These are phyloP conservation scores for Mellilla xanthometata DNA, from an alignment of 2,888 invertebrate genomes.

Conservation along the genomic window DNA sequence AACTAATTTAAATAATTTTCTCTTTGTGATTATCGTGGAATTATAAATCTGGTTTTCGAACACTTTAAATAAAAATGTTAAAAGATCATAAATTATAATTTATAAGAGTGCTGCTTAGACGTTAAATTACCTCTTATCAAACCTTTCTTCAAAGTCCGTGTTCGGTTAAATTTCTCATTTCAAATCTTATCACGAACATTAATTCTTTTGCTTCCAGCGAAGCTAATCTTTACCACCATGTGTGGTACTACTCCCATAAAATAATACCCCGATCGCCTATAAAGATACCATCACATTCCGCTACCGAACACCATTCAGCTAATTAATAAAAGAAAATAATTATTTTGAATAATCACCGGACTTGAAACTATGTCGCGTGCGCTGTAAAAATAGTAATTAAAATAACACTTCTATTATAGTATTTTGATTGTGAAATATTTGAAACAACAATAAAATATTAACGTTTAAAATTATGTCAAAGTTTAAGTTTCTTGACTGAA, in stretches of 20 bases:
- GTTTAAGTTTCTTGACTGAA: constrained; percentile 14
- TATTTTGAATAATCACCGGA: constrained; percentile 35
- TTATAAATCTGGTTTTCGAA: too few species aligned
- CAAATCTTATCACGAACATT: constrained; percentile 19
- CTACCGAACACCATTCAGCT: constrained; percentile 66
- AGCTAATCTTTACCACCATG: constrained; percentile 38
- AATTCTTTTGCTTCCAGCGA: constrained; percentile 13
- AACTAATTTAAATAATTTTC: too few species aligned
- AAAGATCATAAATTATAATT: too few species aligned
- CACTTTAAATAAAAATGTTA: too few species aligned
- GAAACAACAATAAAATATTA: constrained; percentile 24
- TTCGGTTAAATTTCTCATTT: constrained; percentile 2
- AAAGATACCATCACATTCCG: constrained; percentile 67
- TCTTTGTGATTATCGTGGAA: too few species aligned
- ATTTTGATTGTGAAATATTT: constrained; percentile 27
- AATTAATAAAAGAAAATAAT: constrained; percentile 69
- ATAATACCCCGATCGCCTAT: constrained; percentile 64
- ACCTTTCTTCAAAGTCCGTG: too few species aligned
- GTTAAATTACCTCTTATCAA: too few species aligned
- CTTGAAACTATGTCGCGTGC: constrained; percentile 34
- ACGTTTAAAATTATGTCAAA: constrained; percentile 20
- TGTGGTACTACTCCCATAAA: constrained; percentile 49
- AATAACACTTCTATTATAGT: constrained; percentile 25
- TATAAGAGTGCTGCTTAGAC: too few species aligned
- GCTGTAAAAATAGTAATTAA: constrained; percentile 21